Conservation (phyloP, 2,797 vertebrate genomes). For the Sebastes trivittatus region DNA sequence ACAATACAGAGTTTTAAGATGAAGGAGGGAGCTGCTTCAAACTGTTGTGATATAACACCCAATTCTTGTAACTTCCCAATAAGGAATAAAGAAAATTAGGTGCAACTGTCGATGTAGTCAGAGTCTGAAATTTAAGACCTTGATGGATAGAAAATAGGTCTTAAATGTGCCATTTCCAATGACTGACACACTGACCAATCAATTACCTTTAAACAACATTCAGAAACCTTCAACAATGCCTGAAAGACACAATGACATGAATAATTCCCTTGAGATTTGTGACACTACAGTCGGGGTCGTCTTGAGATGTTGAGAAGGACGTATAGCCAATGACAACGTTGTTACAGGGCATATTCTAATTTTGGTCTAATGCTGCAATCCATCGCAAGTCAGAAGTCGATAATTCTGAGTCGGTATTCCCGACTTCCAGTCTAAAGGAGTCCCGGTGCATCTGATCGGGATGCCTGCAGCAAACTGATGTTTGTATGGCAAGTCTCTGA, state of each 20-base stretch:
- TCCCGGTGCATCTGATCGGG: no score
- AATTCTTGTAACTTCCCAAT: no score
- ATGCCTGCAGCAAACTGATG: no score
- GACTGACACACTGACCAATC: neutral
- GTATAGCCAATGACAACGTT: neutral
- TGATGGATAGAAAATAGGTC: no score
- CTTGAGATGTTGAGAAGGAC: neutral
- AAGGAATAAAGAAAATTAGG: no score
- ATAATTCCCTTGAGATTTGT: neutral
- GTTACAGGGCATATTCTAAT: no score
- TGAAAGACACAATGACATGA: neutral
- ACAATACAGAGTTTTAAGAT: neutral
- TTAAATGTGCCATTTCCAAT: neutral
- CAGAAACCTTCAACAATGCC: neutral
- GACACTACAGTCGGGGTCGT: neutral
- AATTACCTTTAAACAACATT: neutral
- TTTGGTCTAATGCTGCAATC: no score
- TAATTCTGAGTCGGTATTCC: no score
- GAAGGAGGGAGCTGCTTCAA: neutral
- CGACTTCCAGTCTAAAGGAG: no score
- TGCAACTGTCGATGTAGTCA: neutral
- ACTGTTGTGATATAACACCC: neutral
- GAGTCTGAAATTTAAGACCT: no score
- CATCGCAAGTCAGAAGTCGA: no score
- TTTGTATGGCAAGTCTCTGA: no score